Evolutionary conservation across 2,888 invertebrate genomes (phyloP).

Genomic region (Argyresthia albistria): DNA sequence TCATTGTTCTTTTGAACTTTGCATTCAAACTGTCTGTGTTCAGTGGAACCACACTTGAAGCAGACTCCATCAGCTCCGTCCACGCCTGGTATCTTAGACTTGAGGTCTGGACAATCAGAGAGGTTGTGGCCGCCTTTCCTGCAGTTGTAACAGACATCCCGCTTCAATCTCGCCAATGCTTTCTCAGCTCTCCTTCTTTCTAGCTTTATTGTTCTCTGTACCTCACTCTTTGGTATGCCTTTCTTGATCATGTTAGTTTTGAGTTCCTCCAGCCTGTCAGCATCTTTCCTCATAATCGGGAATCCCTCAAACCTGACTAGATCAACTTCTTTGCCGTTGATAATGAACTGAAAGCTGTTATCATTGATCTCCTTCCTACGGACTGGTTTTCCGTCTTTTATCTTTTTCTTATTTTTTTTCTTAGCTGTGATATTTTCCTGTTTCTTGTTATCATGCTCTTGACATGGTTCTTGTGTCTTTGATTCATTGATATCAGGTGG

Average conservation of each 20-base stretch:
- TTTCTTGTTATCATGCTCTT: constrained; percentile 7
- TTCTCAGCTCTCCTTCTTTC: constrained; percentile 82
- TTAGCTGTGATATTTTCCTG: background rate
- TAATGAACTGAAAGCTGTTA: constrained; percentile 61
- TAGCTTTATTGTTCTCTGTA: constrained; percentile 76
- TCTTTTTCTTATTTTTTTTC: constrained; percentile 17
- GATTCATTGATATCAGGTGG: constrained; percentile 6
- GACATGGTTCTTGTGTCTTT: background rate
- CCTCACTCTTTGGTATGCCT: constrained; percentile 78
- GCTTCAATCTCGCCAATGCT: constrained; percentile 75
- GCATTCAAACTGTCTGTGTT: constrained; percentile 84
- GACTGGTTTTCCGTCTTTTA: constrained; percentile 35
- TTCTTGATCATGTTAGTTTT: constrained; percentile 75
- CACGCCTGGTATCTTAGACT: constrained; percentile 59
- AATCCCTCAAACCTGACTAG: constrained; percentile 79
- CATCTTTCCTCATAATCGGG: constrained; percentile 80
- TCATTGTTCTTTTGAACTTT: constrained; percentile 77
- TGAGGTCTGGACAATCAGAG: constrained; percentile 84
- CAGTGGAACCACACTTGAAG: constrained; percentile 92
- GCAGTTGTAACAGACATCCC: constrained; percentile 86
- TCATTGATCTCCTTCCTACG: constrained; percentile 60
- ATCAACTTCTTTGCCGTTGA: constrained; percentile 76
- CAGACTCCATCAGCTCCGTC: constrained; percentile 79
- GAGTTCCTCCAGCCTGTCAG: constrained; percentile 74
- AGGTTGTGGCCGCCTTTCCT: constrained; percentile 83